These are phyloP conservation scores for Zeus faber DNA, from an alignment of 2,113 vertebrate species.

Conservation along the genomic window DNA sequence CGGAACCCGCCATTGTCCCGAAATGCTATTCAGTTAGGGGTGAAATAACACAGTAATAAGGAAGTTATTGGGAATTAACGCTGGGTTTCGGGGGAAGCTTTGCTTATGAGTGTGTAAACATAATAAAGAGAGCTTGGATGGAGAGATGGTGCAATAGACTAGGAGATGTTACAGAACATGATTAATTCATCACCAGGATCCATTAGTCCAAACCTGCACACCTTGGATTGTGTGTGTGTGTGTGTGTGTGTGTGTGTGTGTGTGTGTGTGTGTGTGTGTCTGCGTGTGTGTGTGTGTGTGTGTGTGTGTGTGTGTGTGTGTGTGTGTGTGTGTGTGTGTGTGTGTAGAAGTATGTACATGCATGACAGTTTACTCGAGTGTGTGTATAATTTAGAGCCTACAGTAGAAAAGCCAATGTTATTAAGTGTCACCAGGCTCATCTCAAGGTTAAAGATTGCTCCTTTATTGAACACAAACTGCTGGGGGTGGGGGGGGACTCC, in stretches of 20 bases:
- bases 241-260: too few species aligned
- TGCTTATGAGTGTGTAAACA: constrained; percentile 37
- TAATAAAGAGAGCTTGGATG: constrained; percentile 37
- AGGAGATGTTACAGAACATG: constrained; percentile 30
- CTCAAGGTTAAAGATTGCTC: constrained; percentile 49
- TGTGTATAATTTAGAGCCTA: constrained; percentile 8
- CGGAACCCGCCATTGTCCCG: constrained; percentile 1
- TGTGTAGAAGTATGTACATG: too few species aligned
- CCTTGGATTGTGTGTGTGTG: too few species aligned
- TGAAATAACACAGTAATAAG: constrained; percentile 34
- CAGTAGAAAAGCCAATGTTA: too few species aligned
- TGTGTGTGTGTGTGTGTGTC: too few species aligned
- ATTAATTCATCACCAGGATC: constrained; percentile 50
- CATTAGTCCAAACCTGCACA: constrained; percentile 49
- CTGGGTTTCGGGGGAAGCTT: constrained; percentile 20
- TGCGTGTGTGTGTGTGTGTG: too few species aligned
- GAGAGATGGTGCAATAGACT: constrained; percentile 23
- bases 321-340: too few species aligned
- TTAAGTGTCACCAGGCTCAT: constrained; percentile 38
- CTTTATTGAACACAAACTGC: constrained; percentile 56
- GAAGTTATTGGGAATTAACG: constrained; percentile 38
- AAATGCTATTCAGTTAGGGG: constrained; percentile 11
- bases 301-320: too few species aligned
- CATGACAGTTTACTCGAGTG: too few species aligned
- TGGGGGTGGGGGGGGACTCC: constrained; percentile 51